Evolutionary conservation across 2,797 vertebrate genomes (phyloP), one percentile per base, ranked within the genome.

Genomic region (Diceros bicornis): DNA sequence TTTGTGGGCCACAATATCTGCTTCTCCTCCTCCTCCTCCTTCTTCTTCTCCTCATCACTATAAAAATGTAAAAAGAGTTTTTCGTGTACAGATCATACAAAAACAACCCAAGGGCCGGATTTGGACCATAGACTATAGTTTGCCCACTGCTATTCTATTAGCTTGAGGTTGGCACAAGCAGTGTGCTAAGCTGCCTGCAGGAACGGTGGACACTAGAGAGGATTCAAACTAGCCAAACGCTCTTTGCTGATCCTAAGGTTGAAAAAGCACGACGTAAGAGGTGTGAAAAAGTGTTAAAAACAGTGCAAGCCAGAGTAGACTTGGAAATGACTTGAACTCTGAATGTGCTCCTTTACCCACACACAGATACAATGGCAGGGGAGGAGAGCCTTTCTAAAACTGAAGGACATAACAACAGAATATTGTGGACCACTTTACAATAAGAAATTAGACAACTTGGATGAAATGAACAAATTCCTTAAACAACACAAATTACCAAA

Each of bases 61-160:
- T 32, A 74, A 64, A 83, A 57, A 50, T 27, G 11, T 34, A 57
- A 57, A 47, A 66, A 61, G 2, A 27, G 25, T 44, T 61, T 89
- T 82, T n/a, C 17, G 12, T 32, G 37, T 11, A 32, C 7, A 52
- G 44, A 16, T 37, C 25, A 34, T 18, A 83, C 0, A 12, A 57
- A 69, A 69, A 71, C 20, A 55, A 64, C 29, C 25, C 12, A 84
- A 37, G 1, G 6, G 41, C 32, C 77, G 14, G 57, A 72, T 41
- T 20, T 32, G 52, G 72, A 32, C 8, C 23, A 29, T 1, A 2
- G 50, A 23, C 4, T 17, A 0, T 0, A 6, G 29, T 20, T n/a
- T n/a, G 21, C 18, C 9, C 37, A 25, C 2, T 1, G 34, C 17
- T n/a, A 2, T 5, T 62, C 64, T 61, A 27, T 2, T n/a, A 9